Evolutionary conservation across 2,888 invertebrate genomes (phyloP).

Genomic region (Dioctria linearis): DNA sequence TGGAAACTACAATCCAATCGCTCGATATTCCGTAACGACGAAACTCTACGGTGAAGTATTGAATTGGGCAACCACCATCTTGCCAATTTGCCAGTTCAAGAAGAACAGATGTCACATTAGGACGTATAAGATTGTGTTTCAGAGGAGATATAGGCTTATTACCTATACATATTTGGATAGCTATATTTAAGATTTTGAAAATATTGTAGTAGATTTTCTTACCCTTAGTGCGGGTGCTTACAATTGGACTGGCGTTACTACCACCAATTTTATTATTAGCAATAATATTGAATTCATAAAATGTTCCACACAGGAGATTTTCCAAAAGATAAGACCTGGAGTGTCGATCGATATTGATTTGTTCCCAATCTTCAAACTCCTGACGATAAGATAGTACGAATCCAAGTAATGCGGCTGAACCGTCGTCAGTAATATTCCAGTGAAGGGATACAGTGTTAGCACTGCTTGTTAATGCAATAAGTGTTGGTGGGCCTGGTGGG

Average conservation of each 20-base stretch:
- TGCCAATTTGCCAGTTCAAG: constrained; percentile 86
- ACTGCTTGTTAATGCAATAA: constrained; percentile 72
- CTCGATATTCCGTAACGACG: constrained; percentile 65
- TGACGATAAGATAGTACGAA: constrained; percentile 73
- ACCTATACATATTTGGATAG: constrained; percentile 60
- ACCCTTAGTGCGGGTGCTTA: constrained; percentile 83
- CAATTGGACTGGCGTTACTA: constrained; percentile 78
- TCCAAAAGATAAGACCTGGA: constrained; percentile 79
- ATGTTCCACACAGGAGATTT: constrained; percentile 83
- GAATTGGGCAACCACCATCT: constrained; percentile 85
- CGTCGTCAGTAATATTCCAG: constrained; percentile 73
- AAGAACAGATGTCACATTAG: constrained; percentile 83
- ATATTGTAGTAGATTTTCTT: constrained; percentile 63
- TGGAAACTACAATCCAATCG: constrained; percentile 72
- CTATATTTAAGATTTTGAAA: background rate
- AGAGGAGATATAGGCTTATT: constrained; percentile 78
- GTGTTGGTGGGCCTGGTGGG: constrained; percentile 74
- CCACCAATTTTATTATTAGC: constrained; percentile 84
- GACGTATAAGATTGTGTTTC: constrained; percentile 79
- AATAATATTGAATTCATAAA: constrained; percentile 82
- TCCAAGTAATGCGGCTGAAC: constrained; percentile 73
- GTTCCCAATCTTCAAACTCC: constrained; percentile 74
- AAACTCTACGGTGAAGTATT: constrained; percentile 75
- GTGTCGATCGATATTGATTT: constrained; percentile 72
- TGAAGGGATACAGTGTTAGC: constrained; percentile 73